Evolutionary conservation across 1,140 invertebrate genomes (phyloP), one percentile per base, ranked within the genome.

Genomic region (Eubasilissa regina): DNA sequence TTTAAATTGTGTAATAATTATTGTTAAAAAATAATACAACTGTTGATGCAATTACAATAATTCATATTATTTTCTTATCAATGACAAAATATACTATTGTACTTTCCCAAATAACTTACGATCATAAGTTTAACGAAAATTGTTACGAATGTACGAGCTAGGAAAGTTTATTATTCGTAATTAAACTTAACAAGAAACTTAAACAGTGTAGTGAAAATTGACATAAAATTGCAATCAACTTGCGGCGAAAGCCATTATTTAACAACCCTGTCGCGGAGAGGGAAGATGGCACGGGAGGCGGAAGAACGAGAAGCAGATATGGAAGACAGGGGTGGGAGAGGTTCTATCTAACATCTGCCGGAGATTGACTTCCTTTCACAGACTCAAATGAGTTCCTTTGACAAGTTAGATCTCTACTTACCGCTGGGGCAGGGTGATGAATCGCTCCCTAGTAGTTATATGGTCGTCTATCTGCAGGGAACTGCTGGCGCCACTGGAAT

Each of bases 381-480:
- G 80, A 77, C 82, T 81, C 82, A 83, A 83, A 83, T 83, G 82
- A 83, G 82, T 81, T 83, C 82, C 82, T 83, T 83, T 83, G 82
- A 83, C 82, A 81, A 81, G 77, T 81, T 78, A 80, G 80, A 83
- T 81, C 77, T 83, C 80, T 81, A 80, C 79, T 83, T 79, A 81
- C 79, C 81, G 75, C 47, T 80, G 51, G 77, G 48, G 66, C 70
- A 72, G 58, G 70, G 81, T 78, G 81, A 80, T 82, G 81, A 82
- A 82, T 81, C 76, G 80, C 77, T 81, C 58, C 58, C 17, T 45
- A 64, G 44, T 81, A 75, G 76, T 81, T 81, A 78, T 78, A 81
- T 76, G 79, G 17, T 70, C 73, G 73, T 64, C 53, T 81, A 72
- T 73, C 77, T 47, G 47, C 45, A 25, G 48, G 6, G 17, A 15